Conservation (phyloP, 2,797 vertebrate species). For the Phoebastria nigripes region DNA sequence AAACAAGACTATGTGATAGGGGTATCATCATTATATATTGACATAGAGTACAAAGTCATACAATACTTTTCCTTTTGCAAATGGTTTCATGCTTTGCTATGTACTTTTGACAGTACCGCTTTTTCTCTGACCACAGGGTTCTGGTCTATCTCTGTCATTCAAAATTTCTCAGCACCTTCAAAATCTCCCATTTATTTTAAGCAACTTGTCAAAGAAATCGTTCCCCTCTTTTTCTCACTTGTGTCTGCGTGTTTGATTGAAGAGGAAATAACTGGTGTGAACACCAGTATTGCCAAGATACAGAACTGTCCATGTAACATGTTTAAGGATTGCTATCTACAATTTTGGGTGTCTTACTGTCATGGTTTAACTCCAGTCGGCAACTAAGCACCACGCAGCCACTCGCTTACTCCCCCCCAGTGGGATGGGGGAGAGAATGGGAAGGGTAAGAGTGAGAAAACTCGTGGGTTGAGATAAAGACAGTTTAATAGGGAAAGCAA, state of each 20-base stretch:
- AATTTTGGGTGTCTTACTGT: neutral
- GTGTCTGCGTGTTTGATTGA: slow-evolving; percentile 6
- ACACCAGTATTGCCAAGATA: neutral
- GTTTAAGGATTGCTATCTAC: neutral
- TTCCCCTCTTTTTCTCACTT: slow-evolving; percentile 25
- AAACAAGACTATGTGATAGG: neutral
- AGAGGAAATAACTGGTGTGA: slow-evolving; percentile 3
- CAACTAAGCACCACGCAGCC: too few species aligned
- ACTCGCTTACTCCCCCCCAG: too few species aligned
- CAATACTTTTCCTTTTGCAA: neutral
- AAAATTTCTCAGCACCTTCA: neutral
- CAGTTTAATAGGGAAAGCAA: too few species aligned
- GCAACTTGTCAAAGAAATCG: neutral
- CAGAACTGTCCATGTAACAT: neutral
- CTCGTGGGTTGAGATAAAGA: too few species aligned
- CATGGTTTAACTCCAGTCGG: too few species aligned
- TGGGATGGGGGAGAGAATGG: too few species aligned
- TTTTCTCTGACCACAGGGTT: neutral
- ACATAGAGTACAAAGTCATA: neutral
- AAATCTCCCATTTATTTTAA: slow-evolving; percentile 24
- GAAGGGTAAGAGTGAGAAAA: too few species aligned
- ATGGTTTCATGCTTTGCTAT: neutral
- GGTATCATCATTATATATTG: neutral
- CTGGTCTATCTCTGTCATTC: neutral
- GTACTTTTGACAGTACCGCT: neutral